phyloP scores from a whole-genome alignment of 1,140 invertebrate genomes.

The Caenorhabditis elegans region WBcel235 BX284605.5:18412001-18412500 shows the following conservation, averaged over 20 bases:
- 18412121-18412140: slow-evolving; percentile 26
- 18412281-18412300: slow-evolving; percentile 35
- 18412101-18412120: slow-evolving; percentile 44
- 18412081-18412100: slow-evolving; percentile 49
- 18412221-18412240: slow-evolving; percentile 43
- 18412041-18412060: slow-evolving; percentile 36
- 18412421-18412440: no score
- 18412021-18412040: slow-evolving; percentile 26
- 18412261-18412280: slow-evolving; percentile 25
- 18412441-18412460: no score
- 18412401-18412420: neutral
- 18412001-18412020: slow-evolving; percentile 43
- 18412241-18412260: slow-evolving; percentile 44
- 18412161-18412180: no score
- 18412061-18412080: slow-evolving; percentile 39
- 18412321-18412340: neutral
- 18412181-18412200: neutral
- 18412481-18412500: no score
- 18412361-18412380: slow-evolving; percentile 3
- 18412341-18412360: slow-evolving; percentile 23
- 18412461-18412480: no score
- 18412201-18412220: no score
- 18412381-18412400: no score
- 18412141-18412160: slow-evolving; percentile 48
- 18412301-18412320: slow-evolving; percentile 34